Evolutionary conservation across 2,797 vertebrate species (phyloP), one percentile per base, ranked within the genome.

Genomic region (Sebastes nivosus): DNA sequence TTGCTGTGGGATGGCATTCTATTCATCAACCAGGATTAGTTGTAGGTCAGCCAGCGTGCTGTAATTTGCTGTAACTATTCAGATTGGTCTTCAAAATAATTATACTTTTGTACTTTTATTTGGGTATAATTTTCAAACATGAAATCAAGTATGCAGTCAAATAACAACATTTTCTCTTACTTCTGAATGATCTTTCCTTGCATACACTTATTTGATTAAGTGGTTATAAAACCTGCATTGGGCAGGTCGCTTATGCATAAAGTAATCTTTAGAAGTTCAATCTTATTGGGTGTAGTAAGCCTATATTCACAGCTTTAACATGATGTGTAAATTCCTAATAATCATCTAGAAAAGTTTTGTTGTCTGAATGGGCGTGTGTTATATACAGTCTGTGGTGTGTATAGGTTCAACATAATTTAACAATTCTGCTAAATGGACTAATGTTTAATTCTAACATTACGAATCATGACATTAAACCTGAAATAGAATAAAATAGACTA

Each of bases 221-320:
- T 42, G 22, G 34, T 42, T 10, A 65, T 65, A 11, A 65, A 14
- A 13, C 34, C 14, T 65, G 14, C 14, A 4, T 1, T 38, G 8
- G 42, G 1, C 42, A 46, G 3, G 42, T 16, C 16, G 6, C 42
- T 25, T 0, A 2, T 38, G n/a, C 34, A 64, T 14, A 36, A 13
- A 64, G 32, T 8, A 64, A 25, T 0, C 24, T 58, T 8, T 58
- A 46, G 0, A 2, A 13, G 12, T 6, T 16, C 24, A 58, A 8
- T 27, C 12, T 16, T 27, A 25, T 25, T 57, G 22, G 0, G 0
- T 25, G 3, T 25, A 27, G 0, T 25, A 14, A 13, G 24, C 6
- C 22, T 55, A 9, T 46, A 46, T 54, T 55, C 22, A 55, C 24
- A 55, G 52, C n/a, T 22, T 54, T 22, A 22, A 22, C n/a, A 55